Evolutionary conservation across 2,113 vertebrate genomes (phyloP).

Genomic region (Zeus faber): DNA sequence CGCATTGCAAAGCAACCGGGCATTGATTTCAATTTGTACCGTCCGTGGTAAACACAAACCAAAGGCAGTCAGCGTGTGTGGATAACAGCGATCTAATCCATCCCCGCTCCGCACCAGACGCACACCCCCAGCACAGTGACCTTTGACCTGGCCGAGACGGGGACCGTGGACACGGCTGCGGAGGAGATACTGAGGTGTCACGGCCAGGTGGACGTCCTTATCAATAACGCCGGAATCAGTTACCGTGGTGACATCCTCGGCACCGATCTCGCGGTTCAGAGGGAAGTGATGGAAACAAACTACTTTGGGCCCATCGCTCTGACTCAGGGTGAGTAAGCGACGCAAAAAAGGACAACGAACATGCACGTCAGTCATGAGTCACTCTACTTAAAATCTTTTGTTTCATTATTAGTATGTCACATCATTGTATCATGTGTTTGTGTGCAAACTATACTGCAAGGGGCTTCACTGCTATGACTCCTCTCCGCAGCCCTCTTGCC

Average conservation of each 20-base stretch:
- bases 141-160: constrained; percentile 85
- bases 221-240: constrained; percentile 96
- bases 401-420: too few relatives aligned
- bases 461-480: background rate
- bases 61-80: too few relatives aligned
- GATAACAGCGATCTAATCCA: background rate
- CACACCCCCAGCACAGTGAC: constrained; percentile 77
- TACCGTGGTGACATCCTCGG: constrained; percentile 86
- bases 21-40: too few relatives aligned
- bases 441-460: too few relatives aligned
- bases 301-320: constrained; percentile 94
- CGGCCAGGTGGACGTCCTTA: constrained; percentile 86
- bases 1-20: too few relatives aligned
- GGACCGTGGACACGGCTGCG: constrained; percentile 69
- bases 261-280: constrained; percentile 84
- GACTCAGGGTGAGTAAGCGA: constrained; percentile 83
- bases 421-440: too few relatives aligned
- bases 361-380: too few relatives aligned
- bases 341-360: too few relatives aligned
- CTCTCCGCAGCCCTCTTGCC: constrained; percentile 81
- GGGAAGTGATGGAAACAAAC: constrained; percentile 92
- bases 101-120: constrained; percentile 54
- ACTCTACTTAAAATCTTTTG: too few relatives aligned
- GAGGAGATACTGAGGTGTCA: constrained; percentile 82
- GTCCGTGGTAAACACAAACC: too few relatives aligned